phyloP scores from a whole-genome alignment of 2,113 vertebrate species.

The Syngnathus typhle region DNA sequence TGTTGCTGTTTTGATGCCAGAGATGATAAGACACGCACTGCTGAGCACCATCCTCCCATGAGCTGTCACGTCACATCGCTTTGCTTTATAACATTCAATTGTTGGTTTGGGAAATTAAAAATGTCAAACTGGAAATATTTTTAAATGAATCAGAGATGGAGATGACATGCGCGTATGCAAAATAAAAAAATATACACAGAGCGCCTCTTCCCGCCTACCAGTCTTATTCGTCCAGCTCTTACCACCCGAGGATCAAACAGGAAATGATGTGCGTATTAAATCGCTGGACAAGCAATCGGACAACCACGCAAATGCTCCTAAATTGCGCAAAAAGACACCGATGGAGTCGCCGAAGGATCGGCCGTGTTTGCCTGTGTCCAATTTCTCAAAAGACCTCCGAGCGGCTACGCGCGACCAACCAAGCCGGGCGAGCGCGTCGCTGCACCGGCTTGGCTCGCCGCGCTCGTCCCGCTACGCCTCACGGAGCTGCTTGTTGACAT shows the following conservation, averaged over 20 bases:
- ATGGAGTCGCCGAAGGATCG: neutral
- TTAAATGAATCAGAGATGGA: neutral
- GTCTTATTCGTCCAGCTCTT: constrained; percentile 28
- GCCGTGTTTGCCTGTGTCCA: neutral
- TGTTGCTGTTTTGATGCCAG: constrained; percentile 20
- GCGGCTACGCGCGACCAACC: constrained; percentile 8
- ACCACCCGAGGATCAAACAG: constrained; percentile 26
- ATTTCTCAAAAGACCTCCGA: neutral
- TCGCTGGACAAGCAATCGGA: too few relatives aligned
- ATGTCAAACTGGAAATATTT: neutral
- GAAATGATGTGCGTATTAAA: constrained; percentile 17
- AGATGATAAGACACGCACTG: constrained; percentile 8
- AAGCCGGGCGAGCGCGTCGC: constrained; percentile 25
- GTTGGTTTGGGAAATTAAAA: neutral
- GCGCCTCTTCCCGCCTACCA: constrained; percentile 26
- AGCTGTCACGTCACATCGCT: neutral
- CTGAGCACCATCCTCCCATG: constrained; percentile 9
- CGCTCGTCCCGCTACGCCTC: constrained; percentile 39
- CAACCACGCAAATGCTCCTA: neutral
- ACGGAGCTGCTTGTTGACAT: constrained; percentile 77
- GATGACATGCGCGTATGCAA: neutral
- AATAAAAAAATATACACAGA: neutral
- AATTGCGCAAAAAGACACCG: neutral
- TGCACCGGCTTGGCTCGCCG: constrained; percentile 31
- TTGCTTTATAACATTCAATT: neutral